These are phyloP conservation scores for Eutrigla gurnardus DNA, from an alignment of 2,797 vertebrate species.

Conservation along the genomic window DNA sequence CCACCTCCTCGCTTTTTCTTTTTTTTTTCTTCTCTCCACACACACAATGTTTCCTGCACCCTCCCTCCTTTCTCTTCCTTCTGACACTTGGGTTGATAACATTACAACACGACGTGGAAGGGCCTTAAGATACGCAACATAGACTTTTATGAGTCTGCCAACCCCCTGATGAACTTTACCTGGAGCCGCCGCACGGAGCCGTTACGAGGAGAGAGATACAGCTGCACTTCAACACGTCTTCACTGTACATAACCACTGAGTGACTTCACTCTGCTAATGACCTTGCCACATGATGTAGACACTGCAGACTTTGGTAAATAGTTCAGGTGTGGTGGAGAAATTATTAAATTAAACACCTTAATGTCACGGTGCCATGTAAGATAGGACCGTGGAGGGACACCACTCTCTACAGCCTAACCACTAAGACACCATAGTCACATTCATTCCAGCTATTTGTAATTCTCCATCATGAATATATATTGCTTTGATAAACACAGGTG, in stretches of 20 bases:
- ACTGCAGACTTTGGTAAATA: constrained; percentile 7
- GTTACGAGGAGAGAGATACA: neutral
- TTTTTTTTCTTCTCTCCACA: neutral
- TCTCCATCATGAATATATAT: neutral
- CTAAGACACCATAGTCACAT: neutral
- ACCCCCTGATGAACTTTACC: constrained; percentile 79
- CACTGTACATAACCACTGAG: constrained; percentile 6
- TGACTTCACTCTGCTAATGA: constrained; percentile 24
- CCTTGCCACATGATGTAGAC: constrained; percentile 1
- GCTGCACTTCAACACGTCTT: neutral
- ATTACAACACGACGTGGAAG: constrained; percentile 55
- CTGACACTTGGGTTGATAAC: constrained; percentile 66
- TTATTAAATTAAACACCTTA: constrained; percentile 13
- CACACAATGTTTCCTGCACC: constrained; percentile 1
- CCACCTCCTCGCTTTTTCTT: constrained; percentile 23
- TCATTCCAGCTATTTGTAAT: constrained; percentile 4
- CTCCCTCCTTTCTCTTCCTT: neutral
- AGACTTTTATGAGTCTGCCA: constrained; percentile 78
- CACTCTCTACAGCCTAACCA: neutral
- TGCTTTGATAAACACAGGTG: neutral
- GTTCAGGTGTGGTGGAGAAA: constrained; percentile 16
- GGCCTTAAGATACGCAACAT: constrained; percentile 75
- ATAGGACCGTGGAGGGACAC: neutral
- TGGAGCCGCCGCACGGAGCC: constrained; percentile 27
- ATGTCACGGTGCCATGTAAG: constrained; percentile 36